Evolutionary conservation across 2,113 vertebrate species (phyloP), one percentile per base, ranked within the genome.

Genomic region (Phrynocephalus versicolor): DNA sequence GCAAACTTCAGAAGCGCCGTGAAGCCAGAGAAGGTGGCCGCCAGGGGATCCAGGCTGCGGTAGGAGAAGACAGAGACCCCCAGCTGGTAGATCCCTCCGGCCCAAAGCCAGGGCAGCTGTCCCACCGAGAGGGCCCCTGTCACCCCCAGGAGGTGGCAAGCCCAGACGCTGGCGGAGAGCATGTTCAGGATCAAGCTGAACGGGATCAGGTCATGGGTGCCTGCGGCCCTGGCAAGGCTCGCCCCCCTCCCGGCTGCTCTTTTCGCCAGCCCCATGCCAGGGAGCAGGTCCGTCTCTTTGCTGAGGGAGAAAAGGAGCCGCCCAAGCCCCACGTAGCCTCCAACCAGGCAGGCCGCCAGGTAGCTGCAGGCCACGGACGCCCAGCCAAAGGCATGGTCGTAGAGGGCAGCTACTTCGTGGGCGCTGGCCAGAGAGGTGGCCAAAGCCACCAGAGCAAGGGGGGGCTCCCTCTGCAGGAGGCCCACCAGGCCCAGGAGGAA

Each of bases 51-150:
- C 95, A 96, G 93, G 0, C 93, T 92, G 55, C 98, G 95, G 88
- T 95, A 98, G 19, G 94, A 95, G 35, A 97, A 70, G 76, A 98
- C 13, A 71, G 97, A 97, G 88, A 97, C 85, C 12, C 90, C 96
- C 0, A 97, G 70, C 94, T 98, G 98, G 88, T 94, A 97, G 85
- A 95, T 65, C 3, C 95, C 97, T 25, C 97, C 97, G 5, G 96
- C 97, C 97, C 97, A 98, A 75, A 98, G 94, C 97, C 97, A 98
- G 75, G 97, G 96, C 60, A 98, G 96, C 0, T 97, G 97, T 4
- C 97, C 97, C 0, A 90, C 35, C 62, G 79, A 96, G 0, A 98
- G 96, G 0, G 13, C 57, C 55, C 84, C 93, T 33, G 97, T 97
- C 89, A 97, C 87, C 0, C 96, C 96, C 84, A 98, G 94, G 39